Evolutionary conservation across 2,888 invertebrate genomes (phyloP), one percentile per base, ranked within the genome.

Genomic region (Lepidonotus clava): DNA sequence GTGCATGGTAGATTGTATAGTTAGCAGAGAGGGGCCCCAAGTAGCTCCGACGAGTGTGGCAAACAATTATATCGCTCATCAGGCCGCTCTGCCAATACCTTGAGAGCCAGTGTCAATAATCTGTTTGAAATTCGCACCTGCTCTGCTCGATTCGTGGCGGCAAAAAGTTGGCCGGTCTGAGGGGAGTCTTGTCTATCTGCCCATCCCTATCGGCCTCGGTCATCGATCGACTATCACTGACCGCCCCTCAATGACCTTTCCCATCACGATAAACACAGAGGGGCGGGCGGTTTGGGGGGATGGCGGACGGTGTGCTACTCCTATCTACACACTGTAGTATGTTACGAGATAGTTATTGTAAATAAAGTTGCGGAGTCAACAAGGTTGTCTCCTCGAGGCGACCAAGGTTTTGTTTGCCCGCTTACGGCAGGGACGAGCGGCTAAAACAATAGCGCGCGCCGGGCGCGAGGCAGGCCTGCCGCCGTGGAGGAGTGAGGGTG

Each of bases 61-160:
- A 80, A 80, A 80, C 80, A 80, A 80, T 80, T 80, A 80, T 46
- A 80, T 80, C 80, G 24, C 46, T 46, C 80, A 80, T 46, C 46
- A 80, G 32, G 6, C 46, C 1, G 41, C 41, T 80, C 28, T 1
- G 28, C 41, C 80, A 80, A 80, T n/a, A 80, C 41, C 24, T 32
- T 14, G 41, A 80, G 80, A 24, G 80, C 28, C n/a, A 6, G 77
- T 41, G 77, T 46, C 80, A 80, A 80, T 80, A 80, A 14, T 80
- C 51, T n/a, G 24, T 41, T 51, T 80, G 32, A 51, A 46, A 21
- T 2, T 80, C 46, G 80, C 80, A 80, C 80, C 80, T 80, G 80
- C 46, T 24, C 11, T 46, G n/a, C 80, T 80, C 8, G 4, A 46
- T 46, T 80, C 34, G 32, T 71, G 21, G 21, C 14, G 38, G 36